phyloP scores from a whole-genome alignment of 2,113 vertebrate genomes.

The Ciconia boyciana region DNA sequence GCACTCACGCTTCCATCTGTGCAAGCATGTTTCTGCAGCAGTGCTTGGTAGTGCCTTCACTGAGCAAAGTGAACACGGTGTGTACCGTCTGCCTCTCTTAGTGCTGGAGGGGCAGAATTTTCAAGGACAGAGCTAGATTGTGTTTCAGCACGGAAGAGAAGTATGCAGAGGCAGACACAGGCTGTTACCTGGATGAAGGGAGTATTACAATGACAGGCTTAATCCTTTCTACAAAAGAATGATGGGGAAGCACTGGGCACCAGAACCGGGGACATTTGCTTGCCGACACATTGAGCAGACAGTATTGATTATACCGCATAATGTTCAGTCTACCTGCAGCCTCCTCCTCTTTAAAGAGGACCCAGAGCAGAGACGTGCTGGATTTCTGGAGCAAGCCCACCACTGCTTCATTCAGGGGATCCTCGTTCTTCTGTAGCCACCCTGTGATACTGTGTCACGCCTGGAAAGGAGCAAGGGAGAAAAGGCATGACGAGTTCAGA shows the following conservation, averaged over 20 bases:
- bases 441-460: slow-evolving; percentile 29
- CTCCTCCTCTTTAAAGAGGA: slow-evolving; percentile 55
- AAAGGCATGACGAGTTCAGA: neutral
- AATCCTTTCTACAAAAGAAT: neutral
- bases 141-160: neutral
- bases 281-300: neutral
- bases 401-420: slow-evolving; percentile 33
- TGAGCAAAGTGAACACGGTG: neutral
- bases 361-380: neutral
- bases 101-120: neutral
- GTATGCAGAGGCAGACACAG: neutral
- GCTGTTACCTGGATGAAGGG: neutral
- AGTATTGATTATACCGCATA: neutral
- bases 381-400: slow-evolving; percentile 54
- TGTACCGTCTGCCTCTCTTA: neutral
- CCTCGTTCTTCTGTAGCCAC: slow-evolving; percentile 58
- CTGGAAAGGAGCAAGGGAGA: neutral
- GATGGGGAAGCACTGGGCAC: neutral
- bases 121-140: neutral
- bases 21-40: neutral
- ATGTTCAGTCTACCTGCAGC: neutral
- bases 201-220: neutral
- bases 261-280: neutral
- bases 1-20: neutral
- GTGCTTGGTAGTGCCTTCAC: neutral